Evolutionary conservation across 2,888 invertebrate genomes (phyloP).

Genomic region (Cyclophora punctaria): DNA sequence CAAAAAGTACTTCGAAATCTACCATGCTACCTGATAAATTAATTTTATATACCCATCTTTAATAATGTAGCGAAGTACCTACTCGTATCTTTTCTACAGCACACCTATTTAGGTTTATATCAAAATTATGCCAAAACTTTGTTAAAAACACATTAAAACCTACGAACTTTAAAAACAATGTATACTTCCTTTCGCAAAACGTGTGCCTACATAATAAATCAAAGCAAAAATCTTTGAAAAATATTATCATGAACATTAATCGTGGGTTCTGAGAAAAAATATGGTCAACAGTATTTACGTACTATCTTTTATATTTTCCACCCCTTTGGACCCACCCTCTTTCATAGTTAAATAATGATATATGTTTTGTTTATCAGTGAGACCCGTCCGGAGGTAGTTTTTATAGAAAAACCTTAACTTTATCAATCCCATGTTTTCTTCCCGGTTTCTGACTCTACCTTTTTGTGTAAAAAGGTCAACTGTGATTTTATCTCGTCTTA

Average conservation of each 20-base stretch:
- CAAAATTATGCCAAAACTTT: not conserved
- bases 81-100: not conserved
- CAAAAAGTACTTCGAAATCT: no score
- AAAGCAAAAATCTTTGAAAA: no score
- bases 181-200: no score
- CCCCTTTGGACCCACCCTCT: constrained; percentile 8
- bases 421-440: constrained; percentile 16
- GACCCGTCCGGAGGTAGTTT: constrained; percentile 4
- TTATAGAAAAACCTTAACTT: constrained; percentile 9
- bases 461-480: constrained; percentile 17
- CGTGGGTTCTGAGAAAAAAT: constrained; percentile 14
- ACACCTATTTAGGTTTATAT: not conserved
- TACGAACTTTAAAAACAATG: no score
- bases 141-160: not conserved
- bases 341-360: constrained; percentile 16
- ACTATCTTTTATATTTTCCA: constrained; percentile 11
- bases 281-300: constrained; percentile 5
- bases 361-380: constrained; percentile 17
- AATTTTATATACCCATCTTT: no score
- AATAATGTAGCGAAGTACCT: no score
- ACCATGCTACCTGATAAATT: no score
- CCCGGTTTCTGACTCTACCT: constrained; percentile 12
- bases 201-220: no score
- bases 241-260: constrained; percentile 15
- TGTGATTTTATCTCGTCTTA: constrained; percentile 16